Conservation (phyloP, 1,140 invertebrate species). For the Philopotamus ludificatus region DNA sequence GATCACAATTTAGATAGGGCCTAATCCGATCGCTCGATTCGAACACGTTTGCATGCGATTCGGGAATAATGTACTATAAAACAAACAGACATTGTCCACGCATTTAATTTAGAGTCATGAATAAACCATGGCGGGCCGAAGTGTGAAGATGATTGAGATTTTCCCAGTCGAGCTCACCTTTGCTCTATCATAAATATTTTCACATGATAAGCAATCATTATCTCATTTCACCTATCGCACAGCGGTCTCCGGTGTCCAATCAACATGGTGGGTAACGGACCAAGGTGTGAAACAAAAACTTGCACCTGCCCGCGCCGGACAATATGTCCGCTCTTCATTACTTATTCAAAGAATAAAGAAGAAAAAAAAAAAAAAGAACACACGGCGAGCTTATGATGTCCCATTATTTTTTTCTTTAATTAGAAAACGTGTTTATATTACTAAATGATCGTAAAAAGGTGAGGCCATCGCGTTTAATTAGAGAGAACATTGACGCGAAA, state of each 20-base stretch:
- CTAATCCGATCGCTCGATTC: not conserved
- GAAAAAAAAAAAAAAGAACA: too few species aligned
- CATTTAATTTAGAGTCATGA: too few species aligned
- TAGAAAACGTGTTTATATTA: conserved; percentile 27
- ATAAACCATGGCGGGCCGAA: not conserved
- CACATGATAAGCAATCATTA: conserved; percentile 13
- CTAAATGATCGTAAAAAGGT: conserved; percentile 24
- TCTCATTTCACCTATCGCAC: not conserved
- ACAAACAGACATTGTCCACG: too few species aligned
- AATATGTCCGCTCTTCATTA: conserved; percentile 2
- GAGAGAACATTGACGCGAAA: not conserved
- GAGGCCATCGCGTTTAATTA: not conserved
- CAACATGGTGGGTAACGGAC: conserved; percentile 10
- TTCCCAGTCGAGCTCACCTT: not conserved
- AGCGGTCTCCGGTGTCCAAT: not conserved
- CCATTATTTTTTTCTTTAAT: conserved; percentile 15
- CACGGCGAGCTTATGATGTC: not conserved
- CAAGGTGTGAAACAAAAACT: conserved; percentile 31
- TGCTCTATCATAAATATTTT: conserved; percentile 13
- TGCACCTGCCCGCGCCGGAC: conserved; percentile 14
- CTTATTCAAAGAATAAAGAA: conserved; percentile 13
- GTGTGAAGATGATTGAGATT: not conserved
- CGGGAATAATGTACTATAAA: too few species aligned
- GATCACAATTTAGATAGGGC: conserved; percentile 16
- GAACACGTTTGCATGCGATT: too few species aligned